phyloP scores from a whole-genome alignment of 2,797 vertebrate species.

The Dicrostonyx torquatus region DNA sequence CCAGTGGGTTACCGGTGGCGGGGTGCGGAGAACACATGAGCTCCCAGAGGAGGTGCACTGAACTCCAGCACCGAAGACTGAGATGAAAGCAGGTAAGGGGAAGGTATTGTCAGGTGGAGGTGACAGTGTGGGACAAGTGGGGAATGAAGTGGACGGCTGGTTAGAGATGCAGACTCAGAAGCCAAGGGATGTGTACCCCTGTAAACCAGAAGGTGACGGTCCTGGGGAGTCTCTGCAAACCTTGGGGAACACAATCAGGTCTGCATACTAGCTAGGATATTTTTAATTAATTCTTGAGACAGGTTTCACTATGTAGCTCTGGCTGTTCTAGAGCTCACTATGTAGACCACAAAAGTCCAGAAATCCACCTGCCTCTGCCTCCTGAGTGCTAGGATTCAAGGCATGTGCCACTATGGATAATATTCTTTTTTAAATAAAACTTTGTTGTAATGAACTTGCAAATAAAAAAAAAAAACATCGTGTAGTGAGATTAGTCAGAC shows the following conservation, averaged over 20 bases:
- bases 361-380: background rate
- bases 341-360: background rate
- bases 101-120: background rate
- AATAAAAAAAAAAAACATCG: background rate
- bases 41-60: background rate
- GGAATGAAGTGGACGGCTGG: background rate
- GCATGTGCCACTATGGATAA: background rate
- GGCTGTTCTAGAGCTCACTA: background rate
- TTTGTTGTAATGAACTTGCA: background rate
- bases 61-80: background rate
- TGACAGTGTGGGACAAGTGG: no score
- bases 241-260: background rate
- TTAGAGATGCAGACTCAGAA: background rate
- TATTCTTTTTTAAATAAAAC: background rate
- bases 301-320: background rate
- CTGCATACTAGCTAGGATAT: background rate
- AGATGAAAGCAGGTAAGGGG: background rate
- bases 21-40: no score
- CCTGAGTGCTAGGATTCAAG: background rate
- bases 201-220: background rate
- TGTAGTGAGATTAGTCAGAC: background rate
- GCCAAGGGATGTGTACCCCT: background rate
- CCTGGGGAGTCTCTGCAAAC: background rate
- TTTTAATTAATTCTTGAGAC: background rate
- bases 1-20: background rate